These are phyloP conservation scores for Cephalotes varians DNA, from an alignment of 2,888 invertebrate species.

Conservation along the genomic window DNA sequence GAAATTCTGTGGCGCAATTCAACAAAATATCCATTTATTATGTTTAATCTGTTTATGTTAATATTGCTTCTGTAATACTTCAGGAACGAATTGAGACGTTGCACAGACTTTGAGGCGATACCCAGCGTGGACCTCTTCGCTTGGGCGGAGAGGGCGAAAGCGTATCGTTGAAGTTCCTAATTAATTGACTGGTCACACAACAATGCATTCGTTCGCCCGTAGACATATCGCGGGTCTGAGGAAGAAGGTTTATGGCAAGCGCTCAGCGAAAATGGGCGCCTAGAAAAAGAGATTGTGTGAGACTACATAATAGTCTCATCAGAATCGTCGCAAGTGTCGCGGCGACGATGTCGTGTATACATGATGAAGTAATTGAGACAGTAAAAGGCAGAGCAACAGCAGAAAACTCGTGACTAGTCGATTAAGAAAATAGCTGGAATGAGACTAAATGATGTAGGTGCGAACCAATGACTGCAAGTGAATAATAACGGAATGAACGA, in stretches of 20 bases:
- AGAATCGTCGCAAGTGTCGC: conserved; percentile 23
- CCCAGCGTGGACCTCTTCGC: conserved; percentile 85
- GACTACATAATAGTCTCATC: conserved; percentile 10
- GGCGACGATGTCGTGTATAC: not conserved
- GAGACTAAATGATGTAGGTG: conserved; percentile 3
- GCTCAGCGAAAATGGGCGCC: not conserved
- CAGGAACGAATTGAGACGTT: conserved; percentile 87
- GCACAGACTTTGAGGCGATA: conserved; percentile 85
- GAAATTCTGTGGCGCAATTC: not conserved
- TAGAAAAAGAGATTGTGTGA: conserved; percentile 15
- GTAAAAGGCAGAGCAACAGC: conserved; percentile 43
- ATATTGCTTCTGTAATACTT: not conserved
- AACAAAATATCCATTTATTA: not conserved
- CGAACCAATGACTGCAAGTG: conserved; percentile 6
- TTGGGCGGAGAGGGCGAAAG: conserved; percentile 83
- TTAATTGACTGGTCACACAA: conserved; percentile 83
- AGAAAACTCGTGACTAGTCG: conserved; percentile 81
- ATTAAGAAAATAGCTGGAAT: conserved; percentile 66
- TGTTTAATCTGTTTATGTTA: not conserved
- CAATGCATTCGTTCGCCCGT: conserved; percentile 63
- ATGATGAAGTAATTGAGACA: not conserved
- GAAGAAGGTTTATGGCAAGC: conserved; percentile 7
- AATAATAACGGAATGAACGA: not conserved
- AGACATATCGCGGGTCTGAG: conserved; percentile 57
- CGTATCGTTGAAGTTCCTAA: conserved; percentile 81